phyloP scores from a whole-genome alignment of 1,140 invertebrate genomes.

The Portunus trituberculatus region DNA sequence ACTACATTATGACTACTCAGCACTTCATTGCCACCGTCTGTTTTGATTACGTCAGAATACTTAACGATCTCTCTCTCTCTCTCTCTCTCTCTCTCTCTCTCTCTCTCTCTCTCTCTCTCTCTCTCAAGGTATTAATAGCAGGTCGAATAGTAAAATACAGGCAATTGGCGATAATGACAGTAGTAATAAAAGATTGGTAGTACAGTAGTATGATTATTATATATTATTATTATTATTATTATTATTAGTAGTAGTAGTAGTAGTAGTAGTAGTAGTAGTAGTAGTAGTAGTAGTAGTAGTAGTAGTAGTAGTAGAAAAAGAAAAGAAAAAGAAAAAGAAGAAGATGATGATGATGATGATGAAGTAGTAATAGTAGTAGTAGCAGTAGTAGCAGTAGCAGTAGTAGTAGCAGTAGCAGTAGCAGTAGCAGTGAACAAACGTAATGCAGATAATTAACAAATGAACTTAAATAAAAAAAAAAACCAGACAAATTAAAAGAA shows the following conservation, averaged over 20 bases:
- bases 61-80: too few relatives aligned
- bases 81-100: too few relatives aligned
- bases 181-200: slow-evolving; percentile 20
- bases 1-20: background rate
- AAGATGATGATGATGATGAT: background rate
- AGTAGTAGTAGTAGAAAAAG: slow-evolving; percentile 5
- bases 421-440: background rate
- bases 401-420: slow-evolving; percentile 9
- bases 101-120: too few relatives aligned
- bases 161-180: background rate
- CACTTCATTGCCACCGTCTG: background rate
- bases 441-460: too few relatives aligned
- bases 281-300: slow-evolving; percentile 41
- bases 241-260: background rate
- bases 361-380: slow-evolving; percentile 28
- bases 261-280: slow-evolving; percentile 43
- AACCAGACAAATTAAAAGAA: too few relatives aligned
- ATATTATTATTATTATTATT: background rate
- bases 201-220: slow-evolving; percentile 6
- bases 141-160: background rate
- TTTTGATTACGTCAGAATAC: too few relatives aligned
- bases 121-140: background rate
- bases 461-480: too few relatives aligned
- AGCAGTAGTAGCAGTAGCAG: slow-evolving; percentile 12
- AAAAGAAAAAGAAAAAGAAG: background rate